Base-by-base conservation (phyloP, 1,140 invertebrate genomes). In the Drosophila prosaltans region DNA sequence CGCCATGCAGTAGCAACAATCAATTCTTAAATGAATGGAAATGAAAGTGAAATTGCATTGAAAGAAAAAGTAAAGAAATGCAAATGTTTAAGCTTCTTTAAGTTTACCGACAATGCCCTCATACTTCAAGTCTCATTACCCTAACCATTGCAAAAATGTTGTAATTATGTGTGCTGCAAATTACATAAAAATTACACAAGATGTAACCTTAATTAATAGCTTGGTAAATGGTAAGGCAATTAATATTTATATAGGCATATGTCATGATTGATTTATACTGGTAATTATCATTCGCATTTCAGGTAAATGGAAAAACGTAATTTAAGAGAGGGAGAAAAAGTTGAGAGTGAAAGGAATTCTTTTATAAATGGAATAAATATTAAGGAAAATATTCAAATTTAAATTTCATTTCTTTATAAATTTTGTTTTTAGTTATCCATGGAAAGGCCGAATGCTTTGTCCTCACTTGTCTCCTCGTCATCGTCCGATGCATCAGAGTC, bases 401-500 rank as follows among this genome's bases (percentile, higher is more conserved):
- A 2, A 51, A 51, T 51, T 26, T 21, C 5, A 51, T 51, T 21
- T 24, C 36, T 9, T 51, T 10, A 24, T 51, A 51, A 21, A 21
- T 16, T 24, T 21, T 48, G 16, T 48, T 48, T 10, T 51, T 51
- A 26, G 26, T 51, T 26, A 11, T 51, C 9, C 45, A 10, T 2
- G 45, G 45, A 51, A 1, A 51, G 8, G 21, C 45, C 97, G 1
- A 59, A 59, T 21, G 32, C 2, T 11, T 39, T 59, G 9, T 59
- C 57, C 32, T 59, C 57, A 59, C 57, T 59, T 8, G 11, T 39
- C 10, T 54, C 82, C 57, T 97, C 97, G 26, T 80, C 81, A 54
- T 97, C 97, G 40, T 98, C 97, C 10, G 98, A 97, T 54, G 97
- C 98, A 91, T 99, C 98, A n/a, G 97, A 98, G 91, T 99, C 98